Evolutionary conservation across 1,140 invertebrate genomes (phyloP).

Genomic region (Rhopalosiphum padi): DNA sequence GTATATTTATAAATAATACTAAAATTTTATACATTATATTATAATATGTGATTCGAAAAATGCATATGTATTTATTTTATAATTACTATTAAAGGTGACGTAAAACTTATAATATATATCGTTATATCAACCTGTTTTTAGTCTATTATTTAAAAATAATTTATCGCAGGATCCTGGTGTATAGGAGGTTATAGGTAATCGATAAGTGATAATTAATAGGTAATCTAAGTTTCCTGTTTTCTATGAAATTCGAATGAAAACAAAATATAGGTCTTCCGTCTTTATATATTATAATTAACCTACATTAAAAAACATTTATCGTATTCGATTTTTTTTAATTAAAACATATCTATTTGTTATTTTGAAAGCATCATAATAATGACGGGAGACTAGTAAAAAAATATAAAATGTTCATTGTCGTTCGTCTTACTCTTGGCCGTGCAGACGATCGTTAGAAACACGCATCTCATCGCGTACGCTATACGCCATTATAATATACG

Average conservation of each 20-base stretch:
- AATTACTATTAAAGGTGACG: neutral
- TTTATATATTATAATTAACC: neutral
- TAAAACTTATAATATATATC: neutral
- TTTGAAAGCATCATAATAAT: conserved; percentile 19
- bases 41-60: neutral
- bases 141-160: neutral
- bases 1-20: neutral
- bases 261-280: neutral
- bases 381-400: neutral
- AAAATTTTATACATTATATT: neutral
- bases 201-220: neutral
- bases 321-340: conserved; percentile 26
- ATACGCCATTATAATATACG: neutral
- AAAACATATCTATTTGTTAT: conserved; percentile 22
- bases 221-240: neutral
- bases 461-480: neutral
- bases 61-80: neutral
- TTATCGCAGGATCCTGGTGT: too few species aligned
- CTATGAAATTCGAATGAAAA: neutral
- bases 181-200: too few species aligned
- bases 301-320: neutral
- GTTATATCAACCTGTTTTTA: neutral
- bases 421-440: neutral
- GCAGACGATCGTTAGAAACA: conserved; percentile 24
- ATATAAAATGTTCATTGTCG: neutral